Base-by-base conservation (phyloP, 2,113 vertebrate species). In the Larimichthys polyactis region DNA sequence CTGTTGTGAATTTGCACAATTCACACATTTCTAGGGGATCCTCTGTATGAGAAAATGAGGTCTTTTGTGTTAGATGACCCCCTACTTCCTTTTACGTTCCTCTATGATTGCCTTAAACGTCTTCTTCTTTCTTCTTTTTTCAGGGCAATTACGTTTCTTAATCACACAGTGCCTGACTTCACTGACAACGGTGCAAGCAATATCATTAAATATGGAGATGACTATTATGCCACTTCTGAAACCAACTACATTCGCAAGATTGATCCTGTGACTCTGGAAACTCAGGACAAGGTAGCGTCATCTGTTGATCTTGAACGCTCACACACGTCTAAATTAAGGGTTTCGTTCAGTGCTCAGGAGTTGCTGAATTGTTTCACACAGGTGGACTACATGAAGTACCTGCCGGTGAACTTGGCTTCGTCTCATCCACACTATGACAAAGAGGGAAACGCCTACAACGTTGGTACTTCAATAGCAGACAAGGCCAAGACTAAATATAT, bases 141-240 rank as follows among this genome's bases (percentile, higher is more conserved):
- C 90, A 99, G 98, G 89, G 96, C 96, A 0, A 96, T 99, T 83
- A 95, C 95, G 0, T 98, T 98, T 79, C 88, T 99, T 79, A 96
- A 97, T 79, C 97, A 99, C 92, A 97, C 95, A 46, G 94, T 99
- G 79, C 98, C 98, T 0, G 97, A 99, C 79, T 99, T 99, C 93
- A 99, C 98, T 1, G 98, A 99, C 94, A 99, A 99, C 71, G 97
- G 98, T 65, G 91, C 95, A 10, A 96, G 96, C 86, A 99, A 98
- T 85, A 96, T 99, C 65, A 97, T 99, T 83, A 97, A 92, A 93
- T 96, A 95, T 69, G 98, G 98, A n/a, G 93, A 95, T 2, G 96
- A 98, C 79, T 97, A 95, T 83, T 98, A 95, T 71, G 98, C 97
- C 0, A 96, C 96, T 43, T 96, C 96, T 1, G 98, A 99, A 93